Conservation (phyloP, 2,113 vertebrate genomes). For the Hyla sarda region DNA sequence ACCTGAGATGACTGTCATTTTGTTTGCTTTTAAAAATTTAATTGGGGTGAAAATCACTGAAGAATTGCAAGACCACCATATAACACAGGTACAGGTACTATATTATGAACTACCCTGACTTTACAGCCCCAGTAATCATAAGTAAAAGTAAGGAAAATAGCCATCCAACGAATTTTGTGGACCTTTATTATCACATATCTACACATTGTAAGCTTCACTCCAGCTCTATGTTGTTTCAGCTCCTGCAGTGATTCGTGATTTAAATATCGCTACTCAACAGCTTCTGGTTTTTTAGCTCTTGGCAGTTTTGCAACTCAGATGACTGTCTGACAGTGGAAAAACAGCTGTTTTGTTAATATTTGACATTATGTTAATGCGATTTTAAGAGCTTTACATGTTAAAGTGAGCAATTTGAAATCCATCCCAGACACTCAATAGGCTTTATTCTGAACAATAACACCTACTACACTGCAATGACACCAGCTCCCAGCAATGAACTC, state of each 20-base stretch:
- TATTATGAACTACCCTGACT: too few relatives aligned
- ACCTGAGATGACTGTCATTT: too few relatives aligned
- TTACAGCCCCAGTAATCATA: too few relatives aligned
- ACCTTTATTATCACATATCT: too few relatives aligned
- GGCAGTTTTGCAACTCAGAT: constrained; percentile 22
- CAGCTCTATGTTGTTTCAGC: not conserved
- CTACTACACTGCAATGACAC: not conserved
- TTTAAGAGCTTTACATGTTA: constrained; percentile 55
- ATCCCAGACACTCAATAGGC: constrained; percentile 17
- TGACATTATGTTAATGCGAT: constrained; percentile 48
- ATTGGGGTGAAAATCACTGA: too few relatives aligned
- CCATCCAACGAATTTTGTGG: too few relatives aligned
- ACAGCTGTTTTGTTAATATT: constrained; percentile 54
- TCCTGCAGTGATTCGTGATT: constrained; percentile 6
- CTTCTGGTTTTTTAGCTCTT: not conserved
- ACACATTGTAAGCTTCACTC: too few relatives aligned
- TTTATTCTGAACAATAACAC: not conserved
- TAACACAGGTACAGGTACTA: too few relatives aligned
- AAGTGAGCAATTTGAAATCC: constrained; percentile 40
- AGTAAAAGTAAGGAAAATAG: too few relatives aligned
- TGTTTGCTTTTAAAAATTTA: too few relatives aligned
- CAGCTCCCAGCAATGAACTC: not conserved
- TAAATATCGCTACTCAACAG: not conserved
- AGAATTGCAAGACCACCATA: too few relatives aligned
- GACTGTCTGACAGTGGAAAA: constrained; percentile 13